Percentiles rank a stretch among this genome's conserved stretches.
Evolutionary conservation across 1,140 invertebrate species (phyloP).

Genomic region (Steinernema feltiae): DNA sequence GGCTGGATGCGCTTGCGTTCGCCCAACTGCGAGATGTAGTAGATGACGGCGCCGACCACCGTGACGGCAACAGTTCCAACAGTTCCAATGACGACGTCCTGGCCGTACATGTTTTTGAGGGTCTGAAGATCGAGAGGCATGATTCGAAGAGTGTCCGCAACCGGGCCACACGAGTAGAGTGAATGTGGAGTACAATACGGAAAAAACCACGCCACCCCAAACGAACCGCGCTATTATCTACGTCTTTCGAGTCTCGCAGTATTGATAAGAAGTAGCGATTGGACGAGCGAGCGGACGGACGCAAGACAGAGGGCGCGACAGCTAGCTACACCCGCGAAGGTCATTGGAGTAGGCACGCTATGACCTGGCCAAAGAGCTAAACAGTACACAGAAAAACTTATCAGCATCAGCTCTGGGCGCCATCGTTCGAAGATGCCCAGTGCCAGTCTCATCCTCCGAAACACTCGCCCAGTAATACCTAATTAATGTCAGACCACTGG

Average conservation of each 20-base stretch:
- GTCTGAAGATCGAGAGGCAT: not conserved
- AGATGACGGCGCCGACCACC: conserved; percentile 14
- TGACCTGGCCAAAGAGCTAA: not conserved
- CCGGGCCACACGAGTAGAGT: conserved; percentile 22
- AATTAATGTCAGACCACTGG: no score
- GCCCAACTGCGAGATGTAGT: conserved; percentile 19
- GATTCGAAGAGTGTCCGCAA: not conserved
- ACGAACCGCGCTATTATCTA: not conserved
- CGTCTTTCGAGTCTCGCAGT: not conserved
- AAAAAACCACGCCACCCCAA: conserved; percentile 14
- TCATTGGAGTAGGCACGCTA: not conserved
- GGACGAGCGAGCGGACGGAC: conserved; percentile 24
- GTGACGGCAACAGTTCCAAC: conserved; percentile 18
- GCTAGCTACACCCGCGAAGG: conserved; percentile 5
- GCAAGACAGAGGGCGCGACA: conserved; percentile 18
- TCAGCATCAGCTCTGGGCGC: not conserved
- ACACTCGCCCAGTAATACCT: no score
- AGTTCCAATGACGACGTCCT: conserved; percentile 18
- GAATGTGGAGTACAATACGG: conserved; percentile 14
- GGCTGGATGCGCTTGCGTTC: conserved; percentile 14
- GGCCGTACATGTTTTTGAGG: not conserved
- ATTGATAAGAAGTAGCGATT: conserved; percentile 1
- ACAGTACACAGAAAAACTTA: not conserved
- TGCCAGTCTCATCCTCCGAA: no score
- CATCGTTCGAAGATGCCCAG: no score